Evolutionary conservation across 2,797 vertebrate genomes (phyloP), one percentile per base, ranked within the genome.

Genomic region (Sebastes kiyomatsui): DNA sequence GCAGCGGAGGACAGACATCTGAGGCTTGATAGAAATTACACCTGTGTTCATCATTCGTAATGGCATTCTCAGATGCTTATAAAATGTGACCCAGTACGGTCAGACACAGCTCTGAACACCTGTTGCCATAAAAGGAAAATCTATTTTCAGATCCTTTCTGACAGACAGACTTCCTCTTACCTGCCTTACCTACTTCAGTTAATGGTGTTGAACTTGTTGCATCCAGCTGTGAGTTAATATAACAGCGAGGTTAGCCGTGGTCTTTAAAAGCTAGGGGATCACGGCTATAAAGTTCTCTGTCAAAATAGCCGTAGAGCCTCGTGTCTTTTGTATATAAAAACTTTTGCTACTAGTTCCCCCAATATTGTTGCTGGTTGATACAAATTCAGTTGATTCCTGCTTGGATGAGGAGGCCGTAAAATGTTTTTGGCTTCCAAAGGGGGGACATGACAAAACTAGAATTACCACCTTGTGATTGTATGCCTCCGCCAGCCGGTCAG

Each of bases 41-140:
- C 54, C 77, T 65, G 73, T 23, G 20, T 38, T 65, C 49, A 42
- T 13, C 64, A 23, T 77, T 62, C 32, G 32, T 3, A 73, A 72
- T 60, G 42, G 30, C 56, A 49, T 30, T 35, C 16, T 58, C 58
- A 59, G 20, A 61, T 60, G 52, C 42, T 74, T 71, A 70, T 62
- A 71, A 33, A 75, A 79, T 67, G 16, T 72, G 59, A 72, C 18
- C 67, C 30, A 76, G 64, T 33, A 46, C 62, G 11, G 20, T 66
- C 23, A 65, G 64, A 82, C 32, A 25, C 28, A 18, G 35, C 30
- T 69, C 27, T 67, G 7, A 77, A 30, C 60, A 72, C 60, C 35
- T 70, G 49, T 35, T 27, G 33, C 49, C 32, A 10, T 56, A 16
- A 27, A 55, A 27, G 30, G 16, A 58, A 49, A 49, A 42, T 0